These are phyloP conservation scores for Athene cunicularia DNA, from an alignment of 2,113 vertebrate species.

Conservation along the genomic window DNA sequence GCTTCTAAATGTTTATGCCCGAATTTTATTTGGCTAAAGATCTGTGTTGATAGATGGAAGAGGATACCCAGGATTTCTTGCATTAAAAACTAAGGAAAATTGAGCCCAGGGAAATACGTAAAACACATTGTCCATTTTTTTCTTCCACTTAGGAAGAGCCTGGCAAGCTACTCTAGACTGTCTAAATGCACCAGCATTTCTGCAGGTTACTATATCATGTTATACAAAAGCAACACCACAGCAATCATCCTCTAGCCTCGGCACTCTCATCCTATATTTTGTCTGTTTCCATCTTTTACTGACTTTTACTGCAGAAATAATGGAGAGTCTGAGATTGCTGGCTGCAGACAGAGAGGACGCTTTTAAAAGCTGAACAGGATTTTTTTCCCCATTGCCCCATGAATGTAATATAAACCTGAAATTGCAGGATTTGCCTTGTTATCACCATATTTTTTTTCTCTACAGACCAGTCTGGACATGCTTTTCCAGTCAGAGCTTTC, in stretches of 20 bases:
- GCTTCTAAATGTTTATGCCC: background rate
- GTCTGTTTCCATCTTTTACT: conserved; percentile 26
- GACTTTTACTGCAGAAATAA: conserved; percentile 38
- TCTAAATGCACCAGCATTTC: background rate
- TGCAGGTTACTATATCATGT: background rate
- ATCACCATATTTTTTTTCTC: background rate
- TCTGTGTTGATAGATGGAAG: conserved; percentile 42
- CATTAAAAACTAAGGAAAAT: background rate
- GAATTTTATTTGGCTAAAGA: conserved; percentile 9
- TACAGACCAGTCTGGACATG: background rate
- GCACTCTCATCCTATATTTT: conserved; percentile 60
- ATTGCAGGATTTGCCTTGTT: conserved; percentile 24
- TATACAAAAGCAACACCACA: background rate
- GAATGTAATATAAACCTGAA: background rate
- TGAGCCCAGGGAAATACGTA: background rate
- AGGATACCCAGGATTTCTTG: conserved; percentile 42
- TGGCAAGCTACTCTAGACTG: background rate
- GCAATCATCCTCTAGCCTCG: conserved; percentile 40
- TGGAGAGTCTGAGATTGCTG: conserved; percentile 39
- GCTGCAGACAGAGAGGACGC: background rate
- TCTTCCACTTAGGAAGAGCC: background rate
- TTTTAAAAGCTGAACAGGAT: background rate
- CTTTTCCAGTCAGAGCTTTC: conserved; percentile 20
- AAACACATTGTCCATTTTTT: conserved; percentile 33
- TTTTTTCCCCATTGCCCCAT: background rate